Evolutionary conservation across 2,888 invertebrate species (phyloP), one percentile per base, ranked within the genome.

Genomic region (Leucozona laternaria): DNA sequence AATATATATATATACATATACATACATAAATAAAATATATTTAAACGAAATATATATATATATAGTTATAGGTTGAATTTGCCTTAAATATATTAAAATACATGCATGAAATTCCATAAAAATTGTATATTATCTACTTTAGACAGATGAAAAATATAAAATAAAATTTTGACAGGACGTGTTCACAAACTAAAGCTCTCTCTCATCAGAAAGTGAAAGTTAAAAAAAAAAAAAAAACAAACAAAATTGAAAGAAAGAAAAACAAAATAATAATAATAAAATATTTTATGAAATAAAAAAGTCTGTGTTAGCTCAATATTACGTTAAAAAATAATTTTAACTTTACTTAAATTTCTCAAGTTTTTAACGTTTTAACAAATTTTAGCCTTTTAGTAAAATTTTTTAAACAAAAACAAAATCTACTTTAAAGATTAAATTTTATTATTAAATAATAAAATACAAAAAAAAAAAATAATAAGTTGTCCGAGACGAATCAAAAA

Each of bases 271-370:
- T 6, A 53, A 53, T 53, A 53, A 15, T 34, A 64, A 60, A 43
- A 83, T 45, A 82, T 53, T 50, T 34, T 62, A 76, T 64, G 53
- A 79, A 79, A 64, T 55, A n/a, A 72, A 79, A 78, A 86, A 88
- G 77, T 86, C 86, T 86, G 82, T 86, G 82, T 86, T 86, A 86
- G 81, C 86, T 86, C 86, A 86, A 82, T 86, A 75, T 82, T 86
- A 77, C 60, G 40, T 53, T 73, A 66, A 73, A 60, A 58, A 15
- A 37, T 60, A 62, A 73, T 55, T 79, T 57, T 28, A 66, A 60
- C 45, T 58, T 43, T 37, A 22, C 34, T 66, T 58, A 64, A 25
- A 62, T 76, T 78, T 76, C 78, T 71, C 66, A 75, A 80, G 31
- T 77, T 85, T 77, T 81, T 71, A 72, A 81, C 37, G 53, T 62